A percentile compares a stretch with the other conserved stretches of the same genome.
Conservation (phyloP, 2,797 vertebrate genomes). For the Ispidina lecontei region DNA sequence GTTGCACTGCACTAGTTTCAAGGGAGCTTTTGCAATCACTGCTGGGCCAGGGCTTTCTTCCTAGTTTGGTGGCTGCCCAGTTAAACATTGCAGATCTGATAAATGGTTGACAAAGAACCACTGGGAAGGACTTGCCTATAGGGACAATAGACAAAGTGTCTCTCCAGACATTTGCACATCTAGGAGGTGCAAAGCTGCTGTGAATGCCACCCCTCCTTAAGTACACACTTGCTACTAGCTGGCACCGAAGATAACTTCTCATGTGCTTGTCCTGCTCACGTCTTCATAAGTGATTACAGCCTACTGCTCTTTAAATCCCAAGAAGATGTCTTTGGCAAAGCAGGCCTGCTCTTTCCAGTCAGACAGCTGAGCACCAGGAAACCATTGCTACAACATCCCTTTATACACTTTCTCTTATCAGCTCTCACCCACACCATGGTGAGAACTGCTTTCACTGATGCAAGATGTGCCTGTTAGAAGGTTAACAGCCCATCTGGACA, state of each 20-base stretch:
- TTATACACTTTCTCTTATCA: neutral
- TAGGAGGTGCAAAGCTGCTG: neutral
- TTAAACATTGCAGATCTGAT: neutral
- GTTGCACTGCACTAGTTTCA: neutral
- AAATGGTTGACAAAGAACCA: neutral
- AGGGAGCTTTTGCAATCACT: neutral
- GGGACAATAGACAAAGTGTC: neutral
- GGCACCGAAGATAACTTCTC: neutral
- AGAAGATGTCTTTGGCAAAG: neutral
- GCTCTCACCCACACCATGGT: fast-evolving
- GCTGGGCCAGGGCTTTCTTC: neutral
- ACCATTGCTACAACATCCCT: neutral
- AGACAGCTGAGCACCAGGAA: neutral
- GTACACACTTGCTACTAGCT: neutral
- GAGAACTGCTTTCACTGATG: neutral
- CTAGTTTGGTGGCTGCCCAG: neutral
- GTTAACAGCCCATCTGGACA: neutral
- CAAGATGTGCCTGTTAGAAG: neutral
- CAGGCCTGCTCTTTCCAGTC: neutral
- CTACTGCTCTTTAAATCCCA: neutral
- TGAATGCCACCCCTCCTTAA: neutral
- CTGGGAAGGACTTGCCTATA: neutral
- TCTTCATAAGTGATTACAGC: neutral
- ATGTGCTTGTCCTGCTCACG: neutral
- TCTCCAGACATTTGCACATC: neutral